Percentiles rank a stretch among this genome's conserved stretches.
phyloP scores from a whole-genome alignment of 2,797 vertebrate genomes.

The Myotis pilosus region DNA sequence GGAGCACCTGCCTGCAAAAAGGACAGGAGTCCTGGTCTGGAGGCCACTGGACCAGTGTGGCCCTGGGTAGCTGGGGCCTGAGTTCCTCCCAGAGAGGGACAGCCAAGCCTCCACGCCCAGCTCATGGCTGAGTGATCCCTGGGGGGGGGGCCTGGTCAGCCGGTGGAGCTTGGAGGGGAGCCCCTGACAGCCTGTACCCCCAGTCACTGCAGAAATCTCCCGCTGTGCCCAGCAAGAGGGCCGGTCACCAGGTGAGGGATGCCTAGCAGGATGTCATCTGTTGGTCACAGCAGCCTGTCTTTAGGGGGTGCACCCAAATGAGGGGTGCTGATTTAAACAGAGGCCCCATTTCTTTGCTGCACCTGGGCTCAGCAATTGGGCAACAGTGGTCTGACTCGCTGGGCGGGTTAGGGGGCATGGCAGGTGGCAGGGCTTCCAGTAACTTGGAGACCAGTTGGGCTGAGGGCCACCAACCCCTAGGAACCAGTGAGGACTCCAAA shows the following conservation, averaged over 20 bases:
- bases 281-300: neutral
- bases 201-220: neutral
- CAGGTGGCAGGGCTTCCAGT: neutral
- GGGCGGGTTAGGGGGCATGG: neutral
- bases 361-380: accelerated
- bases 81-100: accelerated
- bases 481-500: no score
- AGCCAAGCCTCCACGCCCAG: neutral
- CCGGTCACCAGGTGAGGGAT: neutral
- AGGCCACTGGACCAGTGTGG: accelerated
- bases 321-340: neutral
- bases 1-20: no score
- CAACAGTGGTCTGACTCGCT: neutral
- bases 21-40: neutral
- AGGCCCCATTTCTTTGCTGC: accelerated
- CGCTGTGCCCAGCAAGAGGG: accelerated
- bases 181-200: accelerated
- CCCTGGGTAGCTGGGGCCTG: accelerated
- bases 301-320: accelerated
- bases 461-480: neutral
- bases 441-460: neutral
- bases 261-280: neutral
- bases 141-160: neutral
- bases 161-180: neutral
- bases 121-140: neutral